Conservation (phyloP, 2,113 vertebrate genomes). For the Synchiropus splendidus region DNA sequence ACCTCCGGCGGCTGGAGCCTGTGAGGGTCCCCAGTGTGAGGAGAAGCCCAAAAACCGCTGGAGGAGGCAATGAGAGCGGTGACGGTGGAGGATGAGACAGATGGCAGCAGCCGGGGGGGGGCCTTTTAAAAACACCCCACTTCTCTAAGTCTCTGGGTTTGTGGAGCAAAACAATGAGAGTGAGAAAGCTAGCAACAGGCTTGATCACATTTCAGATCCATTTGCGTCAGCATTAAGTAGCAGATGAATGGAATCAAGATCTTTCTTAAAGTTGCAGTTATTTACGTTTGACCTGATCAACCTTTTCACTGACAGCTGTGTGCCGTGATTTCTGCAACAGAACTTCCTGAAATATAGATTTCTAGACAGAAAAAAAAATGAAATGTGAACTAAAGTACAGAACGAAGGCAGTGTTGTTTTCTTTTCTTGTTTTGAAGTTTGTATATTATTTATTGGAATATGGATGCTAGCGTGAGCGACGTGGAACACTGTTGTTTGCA, state of each 20-base stretch:
- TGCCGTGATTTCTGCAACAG: no score
- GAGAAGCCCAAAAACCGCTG: conserved; percentile 86
- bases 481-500: conserved; percentile 10
- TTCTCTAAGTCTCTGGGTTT: conserved; percentile 16
- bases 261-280: no score
- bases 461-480: conserved; percentile 4
- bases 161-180: conserved; percentile 7
- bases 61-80: conserved; percentile 58
- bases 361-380: conserved; percentile 1
- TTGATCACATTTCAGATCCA: background rate
- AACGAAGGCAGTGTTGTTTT: conserved; percentile 9
- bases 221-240: conserved; percentile 7
- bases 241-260: conserved; percentile 1
- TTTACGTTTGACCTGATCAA: no score
- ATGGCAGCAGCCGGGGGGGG: conserved; percentile 20
- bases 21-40: conserved; percentile 74
- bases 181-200: conserved; percentile 4
- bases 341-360: background rate
- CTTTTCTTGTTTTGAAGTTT: conserved; percentile 22
- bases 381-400: conserved; percentile 20
- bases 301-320: no score
- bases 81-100: conserved; percentile 9
- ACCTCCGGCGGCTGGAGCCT: conserved; percentile 65
- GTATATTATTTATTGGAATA: conserved; percentile 35
- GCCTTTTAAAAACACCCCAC: conserved; percentile 13